phyloP scores from a whole-genome alignment of 2,888 invertebrate species.

The Dioctria rufipes region DNA sequence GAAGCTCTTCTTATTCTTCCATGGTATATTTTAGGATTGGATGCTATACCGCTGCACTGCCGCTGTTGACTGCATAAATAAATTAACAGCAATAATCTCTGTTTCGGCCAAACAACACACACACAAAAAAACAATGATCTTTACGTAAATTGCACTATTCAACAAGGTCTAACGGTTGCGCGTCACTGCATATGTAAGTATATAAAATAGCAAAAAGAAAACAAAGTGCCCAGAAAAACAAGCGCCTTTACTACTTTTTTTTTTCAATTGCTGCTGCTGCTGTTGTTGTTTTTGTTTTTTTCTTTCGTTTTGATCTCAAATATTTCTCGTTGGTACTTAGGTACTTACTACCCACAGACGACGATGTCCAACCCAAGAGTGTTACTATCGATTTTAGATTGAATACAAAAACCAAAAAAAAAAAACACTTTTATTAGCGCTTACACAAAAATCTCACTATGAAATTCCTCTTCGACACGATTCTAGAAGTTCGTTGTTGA shows the following conservation, averaged over 20 bases:
- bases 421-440: background rate
- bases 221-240: too few relatives aligned
- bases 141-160: background rate
- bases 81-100: background rate
- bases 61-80: too few relatives aligned
- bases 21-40: background rate
- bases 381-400: background rate
- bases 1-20: background rate
- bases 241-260: too few relatives aligned
- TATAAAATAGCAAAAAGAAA: too few relatives aligned
- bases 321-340: background rate
- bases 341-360: background rate
- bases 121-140: too few relatives aligned
- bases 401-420: background rate
- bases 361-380: background rate
- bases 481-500: background rate
- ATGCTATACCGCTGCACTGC: background rate
- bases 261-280: too few relatives aligned
- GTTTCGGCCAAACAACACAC: background rate
- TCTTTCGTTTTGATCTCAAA: too few relatives aligned
- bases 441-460: background rate
- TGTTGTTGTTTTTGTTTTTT: too few relatives aligned
- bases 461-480: slow-evolving; percentile 3
- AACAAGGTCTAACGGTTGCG: background rate
- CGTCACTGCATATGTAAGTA: background rate